Percentiles rank a stretch among this genome's conserved stretches.
Evolutionary conservation across 64 coral and sea anemone species (phyloP).

Genomic region (Montipora sp.): DNA sequence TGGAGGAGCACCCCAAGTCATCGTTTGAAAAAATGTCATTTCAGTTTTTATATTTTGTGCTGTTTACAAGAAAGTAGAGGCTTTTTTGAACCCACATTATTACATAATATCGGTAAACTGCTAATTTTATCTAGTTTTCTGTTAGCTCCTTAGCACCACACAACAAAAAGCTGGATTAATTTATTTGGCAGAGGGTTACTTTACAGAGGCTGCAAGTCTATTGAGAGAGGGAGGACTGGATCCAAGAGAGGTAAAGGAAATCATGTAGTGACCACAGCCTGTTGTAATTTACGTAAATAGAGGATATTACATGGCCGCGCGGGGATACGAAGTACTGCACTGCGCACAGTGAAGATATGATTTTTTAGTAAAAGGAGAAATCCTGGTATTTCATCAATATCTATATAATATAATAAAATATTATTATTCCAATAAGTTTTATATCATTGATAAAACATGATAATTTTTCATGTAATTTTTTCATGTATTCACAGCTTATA

Average conservation of each 20-base stretch:
- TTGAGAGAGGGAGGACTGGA: slow-evolving; percentile 92
- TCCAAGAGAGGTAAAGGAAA: slow-evolving; percentile 84
- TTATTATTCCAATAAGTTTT: not conserved
- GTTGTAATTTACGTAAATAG: too few relatives aligned
- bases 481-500: slow-evolving; percentile 67
- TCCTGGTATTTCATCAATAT: too few relatives aligned
- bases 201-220: slow-evolving; percentile 73
- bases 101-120: too few relatives aligned
- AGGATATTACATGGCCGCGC: too few relatives aligned
- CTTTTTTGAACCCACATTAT: too few relatives aligned
- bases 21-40: too few relatives aligned
- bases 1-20: too few relatives aligned
- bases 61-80: not conserved
- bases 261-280: not conserved
- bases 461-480: not conserved
- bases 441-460: not conserved
- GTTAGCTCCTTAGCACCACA: slow-evolving; percentile 77
- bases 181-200: slow-evolving; percentile 79
- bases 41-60: too few relatives aligned
- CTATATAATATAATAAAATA: too few relatives aligned
- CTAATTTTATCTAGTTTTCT: not conserved
- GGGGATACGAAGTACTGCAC: too few relatives aligned
- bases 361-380: too few relatives aligned
- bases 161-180: slow-evolving; percentile 93
- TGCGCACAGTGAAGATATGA: too few relatives aligned